Conservation (phyloP, 2,113 vertebrate genomes). For the Vidua macroura region DNA sequence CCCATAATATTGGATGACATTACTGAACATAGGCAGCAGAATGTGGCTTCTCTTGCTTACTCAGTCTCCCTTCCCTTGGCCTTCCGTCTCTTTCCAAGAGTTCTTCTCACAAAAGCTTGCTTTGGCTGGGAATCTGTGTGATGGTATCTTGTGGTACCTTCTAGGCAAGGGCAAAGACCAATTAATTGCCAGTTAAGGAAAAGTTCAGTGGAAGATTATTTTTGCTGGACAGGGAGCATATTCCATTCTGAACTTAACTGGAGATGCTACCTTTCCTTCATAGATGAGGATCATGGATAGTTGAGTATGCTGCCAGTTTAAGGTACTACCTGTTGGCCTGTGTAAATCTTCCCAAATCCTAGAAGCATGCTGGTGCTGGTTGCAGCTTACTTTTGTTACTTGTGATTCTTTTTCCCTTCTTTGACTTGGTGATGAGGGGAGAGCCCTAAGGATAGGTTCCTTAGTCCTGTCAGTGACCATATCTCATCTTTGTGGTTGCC, state of each 20-base stretch:
- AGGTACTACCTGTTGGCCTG: background rate
- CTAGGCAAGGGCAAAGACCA: background rate
- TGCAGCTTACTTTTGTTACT: background rate
- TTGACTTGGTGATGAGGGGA: background rate
- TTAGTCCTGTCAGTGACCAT: background rate
- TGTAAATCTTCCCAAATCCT: background rate
- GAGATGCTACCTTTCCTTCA: background rate
- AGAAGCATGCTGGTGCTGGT: accelerated
- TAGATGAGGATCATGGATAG: background rate
- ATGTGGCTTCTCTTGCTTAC: background rate
- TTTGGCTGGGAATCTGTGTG: background rate
- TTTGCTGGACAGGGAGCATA: background rate
- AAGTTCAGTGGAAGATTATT: background rate
- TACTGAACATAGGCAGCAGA: background rate
- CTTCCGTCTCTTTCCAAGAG: background rate
- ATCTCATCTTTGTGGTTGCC: background rate
- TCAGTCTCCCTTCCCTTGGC: background rate
- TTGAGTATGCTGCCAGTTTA: background rate
- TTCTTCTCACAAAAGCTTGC: background rate
- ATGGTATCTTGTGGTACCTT: background rate
- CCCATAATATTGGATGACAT: background rate
- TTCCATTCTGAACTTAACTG: background rate
- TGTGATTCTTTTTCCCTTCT: background rate
- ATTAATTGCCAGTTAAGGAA: background rate
- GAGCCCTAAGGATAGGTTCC: background rate